A percentile compares a stretch with the other conserved stretches of the same genome.
phyloP scores from a whole-genome alignment of 2,888 invertebrate genomes.

The Omphaloscelis lunosa region DNA sequence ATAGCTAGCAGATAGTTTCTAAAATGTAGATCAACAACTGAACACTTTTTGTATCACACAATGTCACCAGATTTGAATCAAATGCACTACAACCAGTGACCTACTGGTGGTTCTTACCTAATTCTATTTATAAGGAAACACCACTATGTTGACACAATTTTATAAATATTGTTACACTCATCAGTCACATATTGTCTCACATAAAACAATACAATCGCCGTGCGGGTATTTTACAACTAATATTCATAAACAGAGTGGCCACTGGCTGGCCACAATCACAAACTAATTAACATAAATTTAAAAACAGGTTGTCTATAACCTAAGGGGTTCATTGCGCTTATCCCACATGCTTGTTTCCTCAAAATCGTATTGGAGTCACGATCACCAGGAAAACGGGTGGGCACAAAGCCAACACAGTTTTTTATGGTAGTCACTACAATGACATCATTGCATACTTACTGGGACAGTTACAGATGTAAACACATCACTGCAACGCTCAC shows the following conservation, averaged over 20 bases:
- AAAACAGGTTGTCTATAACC: constrained; percentile 82
- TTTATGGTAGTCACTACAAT: constrained; percentile 87
- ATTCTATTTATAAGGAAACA: constrained; percentile 49
- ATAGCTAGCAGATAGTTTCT: not conserved
- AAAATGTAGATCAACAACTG: not conserved
- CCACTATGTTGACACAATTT: constrained; percentile 56
- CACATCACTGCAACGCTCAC: constrained; percentile 85
- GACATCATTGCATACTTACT: constrained; percentile 89
- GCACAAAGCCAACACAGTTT: constrained; percentile 90
- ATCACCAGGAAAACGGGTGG: constrained; percentile 88
- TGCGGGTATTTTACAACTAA: constrained; percentile 38
- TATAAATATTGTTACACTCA: constrained; percentile 57
- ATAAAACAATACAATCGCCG: constrained; percentile 40
- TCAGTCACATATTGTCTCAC: constrained; percentile 47
- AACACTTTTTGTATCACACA: constrained; percentile 18
- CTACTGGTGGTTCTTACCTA: constrained; percentile 31
- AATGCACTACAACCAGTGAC: constrained; percentile 32
- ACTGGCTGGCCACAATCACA: constrained; percentile 66
- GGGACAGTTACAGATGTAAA: constrained; percentile 88
- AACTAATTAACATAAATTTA: constrained; percentile 78
- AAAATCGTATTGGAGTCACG: constrained; percentile 82
- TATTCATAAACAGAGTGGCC: constrained; percentile 50
- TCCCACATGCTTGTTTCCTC: constrained; percentile 83
- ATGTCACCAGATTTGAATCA: constrained; percentile 18
- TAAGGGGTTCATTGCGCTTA: constrained; percentile 82